phyloP scores from a whole-genome alignment of 92 coral and sea anemone species.

The Porites divaricata region DNA sequence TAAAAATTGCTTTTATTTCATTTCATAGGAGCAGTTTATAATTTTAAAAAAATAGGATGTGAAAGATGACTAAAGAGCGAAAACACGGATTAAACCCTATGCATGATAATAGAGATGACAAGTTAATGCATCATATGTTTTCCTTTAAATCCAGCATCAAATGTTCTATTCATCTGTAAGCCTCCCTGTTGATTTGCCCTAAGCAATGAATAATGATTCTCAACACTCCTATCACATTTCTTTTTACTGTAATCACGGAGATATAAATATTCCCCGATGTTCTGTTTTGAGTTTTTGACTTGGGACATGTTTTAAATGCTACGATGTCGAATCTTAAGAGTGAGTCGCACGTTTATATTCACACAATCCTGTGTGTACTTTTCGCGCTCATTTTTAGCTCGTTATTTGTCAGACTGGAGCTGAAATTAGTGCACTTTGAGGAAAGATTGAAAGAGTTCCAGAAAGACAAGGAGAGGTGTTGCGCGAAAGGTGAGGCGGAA shows the following conservation, averaged over 20 bases:
- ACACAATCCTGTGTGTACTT: constrained; percentile 1
- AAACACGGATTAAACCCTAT: background rate
- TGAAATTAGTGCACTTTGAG: constrained; percentile 10
- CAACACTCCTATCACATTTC: constrained; percentile 6
- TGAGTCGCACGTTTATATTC: background rate
- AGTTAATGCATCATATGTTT: background rate
- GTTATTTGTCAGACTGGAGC: constrained; percentile 12
- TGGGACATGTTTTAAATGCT: background rate
- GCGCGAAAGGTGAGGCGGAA: background rate
- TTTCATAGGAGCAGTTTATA: too few species aligned
- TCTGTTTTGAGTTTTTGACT: background rate
- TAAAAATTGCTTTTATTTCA: too few species aligned
- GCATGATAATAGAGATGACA: background rate
- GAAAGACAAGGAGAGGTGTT: constrained; percentile 2
- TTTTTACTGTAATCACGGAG: background rate
- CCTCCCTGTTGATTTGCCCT: background rate
- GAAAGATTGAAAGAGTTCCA: background rate
- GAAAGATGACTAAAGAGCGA: too few species aligned
- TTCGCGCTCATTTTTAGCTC: constrained; percentile 7
- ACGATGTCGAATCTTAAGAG: constrained; percentile 1
- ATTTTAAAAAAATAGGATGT: too few species aligned
- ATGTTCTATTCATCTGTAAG: constrained; percentile 10
- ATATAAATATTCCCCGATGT: too few species aligned
- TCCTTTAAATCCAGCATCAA: background rate
- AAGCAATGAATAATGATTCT: background rate